Percentiles rank a stretch among this genome's conserved stretches.
These are phyloP conservation scores for Dryadula phaetusa DNA, from an alignment of 2,888 invertebrate species.

Conservation along the genomic window DNA sequence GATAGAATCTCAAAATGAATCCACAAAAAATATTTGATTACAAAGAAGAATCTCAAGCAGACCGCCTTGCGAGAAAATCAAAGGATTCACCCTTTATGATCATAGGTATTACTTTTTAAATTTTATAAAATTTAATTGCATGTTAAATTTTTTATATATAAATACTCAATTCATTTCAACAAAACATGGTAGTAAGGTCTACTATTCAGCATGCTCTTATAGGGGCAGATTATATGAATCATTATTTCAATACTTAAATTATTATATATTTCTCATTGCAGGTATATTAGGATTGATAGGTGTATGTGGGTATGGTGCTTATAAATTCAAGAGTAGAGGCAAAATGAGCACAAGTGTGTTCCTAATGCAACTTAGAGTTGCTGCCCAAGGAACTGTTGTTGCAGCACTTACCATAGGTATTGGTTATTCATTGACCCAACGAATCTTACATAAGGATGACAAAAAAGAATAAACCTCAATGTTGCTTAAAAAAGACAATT, in stretches of 20 bases:
- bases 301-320: constrained; percentile 89
- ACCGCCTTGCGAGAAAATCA: constrained; percentile 86
- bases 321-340: constrained; percentile 89
- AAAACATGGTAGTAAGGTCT: too few species aligned
- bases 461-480: constrained; percentile 58
- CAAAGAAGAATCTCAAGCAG: constrained; percentile 81
- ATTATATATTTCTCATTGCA: constrained; percentile 68
- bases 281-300: constrained; percentile 88
- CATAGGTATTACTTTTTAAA: constrained; percentile 77
- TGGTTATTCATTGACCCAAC: constrained; percentile 86
- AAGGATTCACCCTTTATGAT: constrained; percentile 90
- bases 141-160: too few species aligned
- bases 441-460: constrained; percentile 71
- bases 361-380: constrained; percentile 93
- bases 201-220: too few species aligned
- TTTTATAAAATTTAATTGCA: background rate
- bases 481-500: background rate
- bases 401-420: constrained; percentile 90
- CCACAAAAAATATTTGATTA: constrained; percentile 72
- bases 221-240: too few species aligned
- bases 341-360: constrained; percentile 92
- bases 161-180: too few species aligned
- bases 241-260: too few species aligned
- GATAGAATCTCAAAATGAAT: constrained; percentile 60
- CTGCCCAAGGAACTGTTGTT: constrained; percentile 93